Evolutionary conservation across 2,888 invertebrate species (phyloP).

Genomic region (Andrena camellia): DNA sequence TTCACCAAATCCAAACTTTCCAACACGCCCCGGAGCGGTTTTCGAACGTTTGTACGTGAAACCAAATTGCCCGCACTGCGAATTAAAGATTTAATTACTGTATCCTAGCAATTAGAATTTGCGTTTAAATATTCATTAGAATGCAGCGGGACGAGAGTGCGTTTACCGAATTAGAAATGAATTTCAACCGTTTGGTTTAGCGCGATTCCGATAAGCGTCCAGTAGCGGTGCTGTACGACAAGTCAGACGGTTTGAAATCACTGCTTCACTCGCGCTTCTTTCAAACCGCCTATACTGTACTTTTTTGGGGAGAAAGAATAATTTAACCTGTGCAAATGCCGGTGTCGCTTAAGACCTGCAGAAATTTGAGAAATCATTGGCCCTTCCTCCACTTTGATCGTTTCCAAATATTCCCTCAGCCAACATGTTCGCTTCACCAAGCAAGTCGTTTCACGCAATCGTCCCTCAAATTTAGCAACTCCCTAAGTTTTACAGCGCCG

Average conservation of each 20-base stretch:
- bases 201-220: neutral
- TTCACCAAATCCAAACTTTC: conserved; percentile 36
- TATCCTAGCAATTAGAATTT: conserved; percentile 50
- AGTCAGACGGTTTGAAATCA: neutral
- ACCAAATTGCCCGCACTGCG: conserved; percentile 31
- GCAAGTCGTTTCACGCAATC: conserved; percentile 33
- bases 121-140: conserved; percentile 52
- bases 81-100: conserved; percentile 55
- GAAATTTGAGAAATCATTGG: too few species aligned
- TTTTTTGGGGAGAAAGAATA: too few species aligned
- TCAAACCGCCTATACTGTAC: neutral
- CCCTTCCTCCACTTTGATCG: neutral
- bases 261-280: neutral
- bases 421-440: neutral
- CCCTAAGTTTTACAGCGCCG: conserved; percentile 34
- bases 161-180: conserved; percentile 13
- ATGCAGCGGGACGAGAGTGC: neutral
- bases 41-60: conserved; percentile 50
- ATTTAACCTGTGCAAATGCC: too few species aligned
- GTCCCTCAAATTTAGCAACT: conserved; percentile 7
- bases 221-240: neutral
- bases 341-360: too few species aligned
- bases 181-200: conserved; percentile 5
- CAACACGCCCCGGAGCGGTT: conserved; percentile 28
- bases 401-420: neutral